Evolutionary conservation across 2,888 invertebrate species (phyloP).

Genomic region (Drosophila birchii): DNA sequence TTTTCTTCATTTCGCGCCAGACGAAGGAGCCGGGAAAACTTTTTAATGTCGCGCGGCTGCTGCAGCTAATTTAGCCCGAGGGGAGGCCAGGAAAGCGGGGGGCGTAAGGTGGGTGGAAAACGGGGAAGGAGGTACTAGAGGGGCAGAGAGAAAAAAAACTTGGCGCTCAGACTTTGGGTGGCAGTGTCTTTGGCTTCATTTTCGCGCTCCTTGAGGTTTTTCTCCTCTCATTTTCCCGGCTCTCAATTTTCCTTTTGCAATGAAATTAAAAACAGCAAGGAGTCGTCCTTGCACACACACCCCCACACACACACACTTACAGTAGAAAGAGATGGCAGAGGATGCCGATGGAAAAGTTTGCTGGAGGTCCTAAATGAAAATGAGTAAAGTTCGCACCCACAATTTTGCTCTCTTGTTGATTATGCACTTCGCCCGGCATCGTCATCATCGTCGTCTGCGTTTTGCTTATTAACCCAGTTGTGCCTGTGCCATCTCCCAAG

Average conservation of each 20-base stretch:
- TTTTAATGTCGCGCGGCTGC: conserved; percentile 72
- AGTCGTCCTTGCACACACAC: conserved; percentile 60
- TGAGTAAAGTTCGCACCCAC: conserved; percentile 77
- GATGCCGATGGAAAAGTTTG: conserved; percentile 28
- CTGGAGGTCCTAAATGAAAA: conserved; percentile 71
- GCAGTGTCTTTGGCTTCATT: conserved; percentile 75
- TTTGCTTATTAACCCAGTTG: conserved; percentile 83
- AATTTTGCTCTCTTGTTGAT: conserved; percentile 57
- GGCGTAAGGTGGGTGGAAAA: background rate
- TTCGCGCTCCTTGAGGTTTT: conserved; percentile 51
- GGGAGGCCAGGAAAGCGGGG: background rate
- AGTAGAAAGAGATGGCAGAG: conserved; percentile 6
- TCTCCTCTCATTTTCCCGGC: conserved; percentile 27
- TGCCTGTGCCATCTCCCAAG: conserved; percentile 28
- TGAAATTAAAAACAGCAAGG: conserved; percentile 83
- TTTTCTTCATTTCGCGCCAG: conserved; percentile 25
- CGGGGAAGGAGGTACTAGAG: background rate
- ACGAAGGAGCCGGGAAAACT: conserved; percentile 61
- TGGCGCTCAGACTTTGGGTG: conserved; percentile 70
- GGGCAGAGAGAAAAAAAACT: conserved; percentile 34
- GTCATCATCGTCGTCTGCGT: conserved; percentile 38
- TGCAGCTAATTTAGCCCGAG: conserved; percentile 60
- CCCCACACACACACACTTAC: conserved; percentile 3
- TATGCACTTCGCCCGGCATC: conserved; percentile 70
- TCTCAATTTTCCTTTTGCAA: conserved; percentile 67